Evolutionary conservation across 2,797 vertebrate species (phyloP).

Genomic region (Argya squamiceps): DNA sequence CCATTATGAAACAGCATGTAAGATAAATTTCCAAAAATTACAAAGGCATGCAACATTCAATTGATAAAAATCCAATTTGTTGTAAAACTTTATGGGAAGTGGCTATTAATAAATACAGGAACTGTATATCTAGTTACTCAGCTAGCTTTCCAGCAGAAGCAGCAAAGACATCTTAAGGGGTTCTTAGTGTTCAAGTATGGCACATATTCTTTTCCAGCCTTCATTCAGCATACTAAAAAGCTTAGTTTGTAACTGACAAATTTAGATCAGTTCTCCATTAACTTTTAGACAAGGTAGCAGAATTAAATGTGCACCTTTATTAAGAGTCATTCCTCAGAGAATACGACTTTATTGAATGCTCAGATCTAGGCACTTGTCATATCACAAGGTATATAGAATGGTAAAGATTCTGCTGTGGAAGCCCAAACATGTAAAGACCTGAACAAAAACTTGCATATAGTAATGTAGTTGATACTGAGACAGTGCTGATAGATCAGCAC

Average conservation of each 20-base stretch:
- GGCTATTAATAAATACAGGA: neutral
- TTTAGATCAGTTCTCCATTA: neutral
- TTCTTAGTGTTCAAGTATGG: neutral
- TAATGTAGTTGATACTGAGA: neutral
- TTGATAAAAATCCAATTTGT: neutral
- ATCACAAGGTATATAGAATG: neutral
- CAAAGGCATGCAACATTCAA: neutral
- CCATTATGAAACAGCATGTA: neutral
- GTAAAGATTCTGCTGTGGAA: neutral
- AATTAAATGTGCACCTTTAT: neutral
- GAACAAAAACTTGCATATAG: neutral
- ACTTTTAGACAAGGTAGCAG: neutral
- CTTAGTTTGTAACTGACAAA: neutral
- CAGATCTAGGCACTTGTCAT: neutral
- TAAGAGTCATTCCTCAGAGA: neutral
- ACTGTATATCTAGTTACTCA: neutral
- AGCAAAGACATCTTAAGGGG: neutral
- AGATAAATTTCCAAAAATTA: neutral
- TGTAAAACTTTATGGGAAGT: neutral
- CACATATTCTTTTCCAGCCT: neutral
- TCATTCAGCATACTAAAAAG: neutral
- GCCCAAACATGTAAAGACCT: neutral
- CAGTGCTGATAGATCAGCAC: neutral
- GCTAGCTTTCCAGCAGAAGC: neutral
- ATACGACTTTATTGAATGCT: neutral